A percentile compares a stretch with the other conserved stretches of the same genome.
These are phyloP conservation scores for Sebastolobus alascanus DNA, from an alignment of 2,797 vertebrate genomes.

Conservation along the genomic window DNA sequence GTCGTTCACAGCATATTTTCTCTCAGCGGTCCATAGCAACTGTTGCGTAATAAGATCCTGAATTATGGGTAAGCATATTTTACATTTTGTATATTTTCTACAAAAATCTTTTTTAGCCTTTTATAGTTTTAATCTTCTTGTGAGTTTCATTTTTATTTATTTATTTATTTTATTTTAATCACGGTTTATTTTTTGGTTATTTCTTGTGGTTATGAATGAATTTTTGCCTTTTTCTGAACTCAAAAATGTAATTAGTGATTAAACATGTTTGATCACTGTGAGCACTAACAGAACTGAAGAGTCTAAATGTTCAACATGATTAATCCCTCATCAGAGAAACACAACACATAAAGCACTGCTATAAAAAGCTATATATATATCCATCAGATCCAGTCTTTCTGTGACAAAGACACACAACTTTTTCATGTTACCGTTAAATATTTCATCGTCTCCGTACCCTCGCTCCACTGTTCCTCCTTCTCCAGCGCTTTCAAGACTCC, in stretches of 20 bases:
- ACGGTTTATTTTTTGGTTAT: not conserved
- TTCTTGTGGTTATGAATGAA: not conserved
- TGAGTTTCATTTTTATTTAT: not conserved
- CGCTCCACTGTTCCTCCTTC: not conserved
- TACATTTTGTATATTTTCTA: not conserved
- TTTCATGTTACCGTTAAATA: conserved; percentile 17
- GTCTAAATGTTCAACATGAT: not conserved
- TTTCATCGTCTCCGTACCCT: not conserved
- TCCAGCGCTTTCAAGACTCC: no score
- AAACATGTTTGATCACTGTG: not conserved
- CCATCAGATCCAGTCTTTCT: not conserved
- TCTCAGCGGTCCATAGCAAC: no score
- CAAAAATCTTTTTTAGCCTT: no score
- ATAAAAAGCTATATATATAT: not conserved
- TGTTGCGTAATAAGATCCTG: not conserved
- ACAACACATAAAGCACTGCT: not conserved
- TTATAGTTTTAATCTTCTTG: not conserved
- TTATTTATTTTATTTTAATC: not conserved
- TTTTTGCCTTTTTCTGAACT: not conserved
- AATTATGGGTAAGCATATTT: not conserved
- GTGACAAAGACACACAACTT: not conserved
- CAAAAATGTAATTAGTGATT: not conserved
- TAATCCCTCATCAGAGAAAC: conserved; percentile 7
- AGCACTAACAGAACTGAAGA: not conserved
- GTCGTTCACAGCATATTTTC: no score